Conservation (phyloP, 1,140 invertebrate species). For the Popillia japonica region DNA sequence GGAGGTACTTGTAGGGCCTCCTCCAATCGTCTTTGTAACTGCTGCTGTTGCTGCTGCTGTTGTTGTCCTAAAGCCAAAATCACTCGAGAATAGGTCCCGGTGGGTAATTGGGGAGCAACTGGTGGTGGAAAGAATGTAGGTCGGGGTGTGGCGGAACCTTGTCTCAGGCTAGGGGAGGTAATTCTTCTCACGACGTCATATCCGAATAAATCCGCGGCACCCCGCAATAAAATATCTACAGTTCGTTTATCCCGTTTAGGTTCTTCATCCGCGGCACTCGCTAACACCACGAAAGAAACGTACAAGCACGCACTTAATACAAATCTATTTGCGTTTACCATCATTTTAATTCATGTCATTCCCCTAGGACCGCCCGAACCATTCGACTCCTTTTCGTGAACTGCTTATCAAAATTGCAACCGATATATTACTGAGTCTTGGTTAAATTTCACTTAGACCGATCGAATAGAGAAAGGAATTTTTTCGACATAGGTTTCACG, state of each 20-base stretch:
- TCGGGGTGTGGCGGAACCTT: neutral
- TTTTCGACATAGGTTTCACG: constrained; percentile 37
- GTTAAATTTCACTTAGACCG: constrained; percentile 40
- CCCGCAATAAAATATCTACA: constrained; percentile 45
- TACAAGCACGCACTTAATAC: neutral
- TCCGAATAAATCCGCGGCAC: constrained; percentile 47
- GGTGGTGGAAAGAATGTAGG: constrained; percentile 48
- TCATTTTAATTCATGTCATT: constrained; percentile 3
- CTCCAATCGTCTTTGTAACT: neutral
- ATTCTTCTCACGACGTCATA: constrained; percentile 59
- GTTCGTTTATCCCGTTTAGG: constrained; percentile 48
- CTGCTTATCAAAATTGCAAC: constrained; percentile 20
- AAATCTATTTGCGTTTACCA: neutral
- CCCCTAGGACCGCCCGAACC: neutral
- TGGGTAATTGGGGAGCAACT: constrained; percentile 35
- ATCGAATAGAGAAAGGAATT: constrained; percentile 41
- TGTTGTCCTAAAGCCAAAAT: constrained; percentile 37
- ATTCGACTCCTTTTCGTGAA: constrained; percentile 24
- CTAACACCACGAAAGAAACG: neutral
- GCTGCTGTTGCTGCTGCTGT: constrained; percentile 22
- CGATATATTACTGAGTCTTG: neutral
- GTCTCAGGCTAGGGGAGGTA: constrained; percentile 45
- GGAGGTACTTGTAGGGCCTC: constrained; percentile 20
- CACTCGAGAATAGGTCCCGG: constrained; percentile 28
- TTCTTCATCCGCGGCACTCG: neutral